Percentiles rank a stretch among this genome's conserved stretches.
Evolutionary conservation across 2,888 invertebrate genomes (phyloP).

Genomic region (Petrophora chlorosata): DNA sequence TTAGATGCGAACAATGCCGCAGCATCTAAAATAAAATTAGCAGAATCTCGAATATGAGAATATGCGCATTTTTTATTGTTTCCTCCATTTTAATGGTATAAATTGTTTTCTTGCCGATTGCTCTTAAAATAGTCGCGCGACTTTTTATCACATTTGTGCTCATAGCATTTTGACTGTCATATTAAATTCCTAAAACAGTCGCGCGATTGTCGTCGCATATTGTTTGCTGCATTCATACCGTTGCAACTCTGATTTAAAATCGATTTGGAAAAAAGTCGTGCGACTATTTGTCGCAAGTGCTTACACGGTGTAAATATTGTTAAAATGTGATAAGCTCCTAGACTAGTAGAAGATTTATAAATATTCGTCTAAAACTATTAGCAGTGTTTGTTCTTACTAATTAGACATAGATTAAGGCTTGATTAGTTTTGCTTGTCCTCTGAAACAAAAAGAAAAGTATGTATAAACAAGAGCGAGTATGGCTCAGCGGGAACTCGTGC

Average conservation of each 20-base stretch:
- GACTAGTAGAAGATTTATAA: slow-evolving; percentile 14
- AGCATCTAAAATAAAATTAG: no score
- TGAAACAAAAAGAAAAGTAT: slow-evolving; percentile 8
- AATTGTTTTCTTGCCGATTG: no score
- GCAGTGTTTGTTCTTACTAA: slow-evolving; percentile 17
- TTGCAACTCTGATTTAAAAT: not conserved
- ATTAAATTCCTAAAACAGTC: not conserved
- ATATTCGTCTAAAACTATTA: slow-evolving; percentile 30
- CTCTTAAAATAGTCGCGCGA: not conserved
- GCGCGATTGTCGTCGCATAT: no score
- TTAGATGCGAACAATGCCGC: no score
- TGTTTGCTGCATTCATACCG: not conserved
- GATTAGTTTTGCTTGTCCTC: slow-evolving; percentile 1
- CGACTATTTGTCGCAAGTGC: not conserved
- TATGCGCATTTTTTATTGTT: no score
- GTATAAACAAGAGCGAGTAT: not conserved
- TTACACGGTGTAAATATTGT: slow-evolving; percentile 1
- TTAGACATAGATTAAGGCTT: slow-evolving; percentile 16
- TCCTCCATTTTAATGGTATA: no score
- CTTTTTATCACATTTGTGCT: not conserved
- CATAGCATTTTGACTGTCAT: not conserved
- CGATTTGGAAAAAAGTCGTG: no score
- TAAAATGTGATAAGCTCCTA: slow-evolving; percentile 8
- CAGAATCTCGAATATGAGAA: no score
- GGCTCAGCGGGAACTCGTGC: no score